phyloP scores from a whole-genome alignment of 2,888 invertebrate species.

The Heliconius cydno region DNA sequence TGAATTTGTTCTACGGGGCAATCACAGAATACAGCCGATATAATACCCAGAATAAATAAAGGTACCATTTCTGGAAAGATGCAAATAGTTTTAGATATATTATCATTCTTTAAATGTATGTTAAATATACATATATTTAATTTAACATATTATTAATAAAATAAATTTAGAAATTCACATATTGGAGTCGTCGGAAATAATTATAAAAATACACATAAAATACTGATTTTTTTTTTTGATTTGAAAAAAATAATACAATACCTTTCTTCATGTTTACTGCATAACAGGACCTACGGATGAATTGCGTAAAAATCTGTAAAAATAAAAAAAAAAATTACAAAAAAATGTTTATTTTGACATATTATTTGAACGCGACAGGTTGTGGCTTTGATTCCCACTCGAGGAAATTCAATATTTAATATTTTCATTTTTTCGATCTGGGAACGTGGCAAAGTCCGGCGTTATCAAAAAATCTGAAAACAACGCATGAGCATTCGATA shows the following conservation, averaged over 20 bases:
- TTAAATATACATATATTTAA: neutral
- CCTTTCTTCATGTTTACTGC: slow-evolving; percentile 17
- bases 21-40: slow-evolving; percentile 53
- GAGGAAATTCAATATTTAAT: neutral
- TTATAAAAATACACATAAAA: neutral
- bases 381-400: neutral
- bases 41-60: slow-evolving; percentile 52
- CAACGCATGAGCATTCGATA: too few species aligned
- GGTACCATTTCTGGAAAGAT: slow-evolving; percentile 55
- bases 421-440: too few species aligned
- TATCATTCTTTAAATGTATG: neutral
- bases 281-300: neutral
- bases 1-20: slow-evolving; percentile 58
- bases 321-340: neutral
- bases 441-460: too few species aligned
- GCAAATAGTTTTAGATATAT: slow-evolving; percentile 15
- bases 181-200: too few species aligned
- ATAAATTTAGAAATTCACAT: too few species aligned
- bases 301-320: neutral
- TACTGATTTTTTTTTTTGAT: neutral
- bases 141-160: too few species aligned
- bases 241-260: neutral
- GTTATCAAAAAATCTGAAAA: too few species aligned
- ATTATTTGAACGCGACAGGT: neutral
- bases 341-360: neutral